A percentile compares a stretch with the other conserved stretches of the same genome.
phyloP scores from a whole-genome alignment of 2,888 invertebrate genomes.

The Sminthurides aquaticus region DNA sequence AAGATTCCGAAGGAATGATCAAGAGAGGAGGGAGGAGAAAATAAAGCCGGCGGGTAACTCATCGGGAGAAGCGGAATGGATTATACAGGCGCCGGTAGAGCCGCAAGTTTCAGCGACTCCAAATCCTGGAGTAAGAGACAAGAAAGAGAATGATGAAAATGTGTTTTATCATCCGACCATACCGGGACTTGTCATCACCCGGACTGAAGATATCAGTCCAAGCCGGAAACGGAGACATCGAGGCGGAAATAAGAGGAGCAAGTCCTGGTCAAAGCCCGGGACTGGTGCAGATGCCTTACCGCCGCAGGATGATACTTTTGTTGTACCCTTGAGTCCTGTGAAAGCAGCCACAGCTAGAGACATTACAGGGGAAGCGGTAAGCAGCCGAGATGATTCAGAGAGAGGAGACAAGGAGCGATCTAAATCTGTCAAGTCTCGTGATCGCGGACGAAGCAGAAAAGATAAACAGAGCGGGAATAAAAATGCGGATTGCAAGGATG shows the following conservation, averaged over 20 bases:
- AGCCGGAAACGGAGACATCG: slow-evolving; percentile 10
- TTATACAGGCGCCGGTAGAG: neutral
- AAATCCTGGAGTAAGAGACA: neutral
- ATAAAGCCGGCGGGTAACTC: neutral
- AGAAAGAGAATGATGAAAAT: slow-evolving; percentile 19
- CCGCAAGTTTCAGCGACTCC: neutral
- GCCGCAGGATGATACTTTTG: slow-evolving; percentile 12
- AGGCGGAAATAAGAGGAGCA: slow-evolving; percentile 31
- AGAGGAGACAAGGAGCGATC: slow-evolving; percentile 3
- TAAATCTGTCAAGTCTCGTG: neutral
- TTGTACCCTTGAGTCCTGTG: slow-evolving; percentile 1
- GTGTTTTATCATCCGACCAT: slow-evolving; percentile 40
- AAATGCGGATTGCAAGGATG: neutral
- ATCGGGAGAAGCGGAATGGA: neutral
- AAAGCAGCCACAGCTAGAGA: neutral
- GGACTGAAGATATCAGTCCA: slow-evolving; percentile 23
- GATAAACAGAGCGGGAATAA: neutral
- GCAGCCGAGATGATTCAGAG: neutral
- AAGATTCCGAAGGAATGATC: neutral
- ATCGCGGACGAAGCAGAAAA: neutral
- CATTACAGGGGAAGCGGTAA: too few relatives aligned
- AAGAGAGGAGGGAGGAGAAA: neutral
- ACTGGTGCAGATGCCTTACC: too few relatives aligned
- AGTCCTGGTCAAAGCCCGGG: slow-evolving; percentile 23
- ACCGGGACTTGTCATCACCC: slow-evolving; percentile 38